A percentile compares a stretch with the other conserved stretches of the same genome.
Evolutionary conservation across 2,888 invertebrate species (phyloP).

Genomic region (Nipponacmea schrenckii): DNA sequence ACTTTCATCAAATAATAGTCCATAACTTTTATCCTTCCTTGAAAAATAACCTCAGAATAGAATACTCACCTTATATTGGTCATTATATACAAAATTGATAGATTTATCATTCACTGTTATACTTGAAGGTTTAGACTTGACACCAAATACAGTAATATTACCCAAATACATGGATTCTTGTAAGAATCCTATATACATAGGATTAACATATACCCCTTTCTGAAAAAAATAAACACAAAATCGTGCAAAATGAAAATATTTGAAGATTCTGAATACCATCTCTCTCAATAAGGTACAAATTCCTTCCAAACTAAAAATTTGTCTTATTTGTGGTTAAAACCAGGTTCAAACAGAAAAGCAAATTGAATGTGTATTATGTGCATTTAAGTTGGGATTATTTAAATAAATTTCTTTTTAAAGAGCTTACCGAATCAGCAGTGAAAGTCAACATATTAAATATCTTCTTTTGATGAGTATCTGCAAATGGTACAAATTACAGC

Average conservation of each 20-base stretch:
- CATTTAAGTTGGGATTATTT: too few species aligned
- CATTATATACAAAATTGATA: neutral
- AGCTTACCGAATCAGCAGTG: neutral
- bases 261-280: too few species aligned
- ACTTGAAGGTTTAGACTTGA: neutral
- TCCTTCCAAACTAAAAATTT: too few species aligned
- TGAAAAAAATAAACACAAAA: neutral
- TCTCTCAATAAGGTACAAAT: too few species aligned
- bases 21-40: too few species aligned
- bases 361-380: too few species aligned
- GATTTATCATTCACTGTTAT: neutral
- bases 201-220: neutral
- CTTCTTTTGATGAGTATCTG: neutral
- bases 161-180: neutral
- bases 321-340: too few species aligned
- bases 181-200: neutral
- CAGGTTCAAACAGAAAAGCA: too few species aligned
- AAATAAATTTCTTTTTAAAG: too few species aligned
- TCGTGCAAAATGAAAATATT: too few species aligned
- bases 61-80: neutral
- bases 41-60: too few species aligned
- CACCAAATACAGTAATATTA: neutral
- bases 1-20: too few species aligned
- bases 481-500: slow-evolving; percentile 14
- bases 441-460: neutral